Evolutionary conservation across 2,113 vertebrate genomes (phyloP).

Genomic region (Dendropsophus ebraccatus): DNA sequence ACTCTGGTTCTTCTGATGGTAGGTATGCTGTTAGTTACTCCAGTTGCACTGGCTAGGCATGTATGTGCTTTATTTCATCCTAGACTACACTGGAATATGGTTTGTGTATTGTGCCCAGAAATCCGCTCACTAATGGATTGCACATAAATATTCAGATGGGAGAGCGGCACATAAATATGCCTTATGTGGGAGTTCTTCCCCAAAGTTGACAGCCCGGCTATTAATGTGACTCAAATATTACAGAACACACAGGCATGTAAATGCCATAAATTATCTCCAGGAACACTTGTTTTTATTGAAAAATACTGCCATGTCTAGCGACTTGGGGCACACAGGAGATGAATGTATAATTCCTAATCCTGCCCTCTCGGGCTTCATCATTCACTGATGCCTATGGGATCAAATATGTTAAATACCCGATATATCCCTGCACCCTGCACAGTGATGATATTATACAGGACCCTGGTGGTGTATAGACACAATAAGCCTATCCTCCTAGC

Average conservation of each 20-base stretch:
- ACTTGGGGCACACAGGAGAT: background rate
- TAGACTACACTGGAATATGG: too few relatives aligned
- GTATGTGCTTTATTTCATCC: background rate
- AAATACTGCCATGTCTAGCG: background rate
- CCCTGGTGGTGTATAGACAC: background rate
- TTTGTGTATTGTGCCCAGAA: background rate
- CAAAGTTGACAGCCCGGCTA: conserved; percentile 3
- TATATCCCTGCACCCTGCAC: background rate
- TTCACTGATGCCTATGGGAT: background rate
- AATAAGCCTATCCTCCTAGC: background rate
- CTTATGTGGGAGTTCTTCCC: conserved; percentile 16
- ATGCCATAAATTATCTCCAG: background rate
- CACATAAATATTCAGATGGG: conserved; percentile 3
- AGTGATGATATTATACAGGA: background rate
- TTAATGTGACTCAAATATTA: conserved; percentile 16
- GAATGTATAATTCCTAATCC: background rate
- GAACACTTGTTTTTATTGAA: background rate
- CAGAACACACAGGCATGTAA: conserved; percentile 14
- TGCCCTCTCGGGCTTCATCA: background rate
- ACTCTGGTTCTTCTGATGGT: too few relatives aligned
- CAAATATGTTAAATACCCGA: conserved; percentile 5
- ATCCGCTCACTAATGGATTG: background rate
- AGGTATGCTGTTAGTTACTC: background rate
- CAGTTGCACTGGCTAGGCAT: background rate
- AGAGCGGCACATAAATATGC: background rate